A percentile compares a stretch with the other conserved stretches of the same genome.
phyloP scores from a whole-genome alignment of 2,797 vertebrate species.

The Aplochiton taeniatus region DNA sequence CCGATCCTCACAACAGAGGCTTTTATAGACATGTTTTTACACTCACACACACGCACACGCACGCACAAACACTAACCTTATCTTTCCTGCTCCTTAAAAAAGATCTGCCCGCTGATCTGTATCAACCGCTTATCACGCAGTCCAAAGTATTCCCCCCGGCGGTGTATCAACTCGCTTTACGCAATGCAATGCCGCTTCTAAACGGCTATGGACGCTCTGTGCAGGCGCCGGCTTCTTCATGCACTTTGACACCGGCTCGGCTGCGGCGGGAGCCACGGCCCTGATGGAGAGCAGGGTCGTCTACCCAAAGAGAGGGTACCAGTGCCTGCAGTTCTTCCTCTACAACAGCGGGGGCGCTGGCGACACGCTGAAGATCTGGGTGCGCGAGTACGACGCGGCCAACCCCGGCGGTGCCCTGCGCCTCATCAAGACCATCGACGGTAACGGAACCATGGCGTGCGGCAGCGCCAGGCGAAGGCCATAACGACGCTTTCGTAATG shows the following conservation, averaged over 20 bases:
- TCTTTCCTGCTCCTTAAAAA: too few species aligned
- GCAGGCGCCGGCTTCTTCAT: constrained; percentile 90
- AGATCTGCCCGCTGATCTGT: not conserved
- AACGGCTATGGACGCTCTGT: not conserved
- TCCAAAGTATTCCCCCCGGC: not conserved
- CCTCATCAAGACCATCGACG: constrained; percentile 71
- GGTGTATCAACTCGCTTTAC: not conserved
- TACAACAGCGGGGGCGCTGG: constrained; percentile 76
- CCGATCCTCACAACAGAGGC: not conserved
- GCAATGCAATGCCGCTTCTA: not conserved
- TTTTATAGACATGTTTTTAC: not conserved
- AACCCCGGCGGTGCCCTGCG: constrained; percentile 67
- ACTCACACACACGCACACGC: not conserved
- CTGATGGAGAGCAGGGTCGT: constrained; percentile 83
- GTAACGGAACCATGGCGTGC: constrained; percentile 51
- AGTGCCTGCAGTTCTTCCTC: constrained; percentile 92
- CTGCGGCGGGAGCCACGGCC: constrained; percentile 60
- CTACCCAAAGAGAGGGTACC: constrained; percentile 85
- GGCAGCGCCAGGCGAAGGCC: too few species aligned
- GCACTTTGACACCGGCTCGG: constrained; percentile 79
- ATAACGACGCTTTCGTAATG: too few species aligned
- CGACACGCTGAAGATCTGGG: constrained; percentile 75
- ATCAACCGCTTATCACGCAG: constrained; percentile 2
- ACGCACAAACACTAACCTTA: not conserved
- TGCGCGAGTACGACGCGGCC: constrained; percentile 76